Conservation (phyloP, 1,140 invertebrate species). For the Meloidogyne exigua region DNA sequence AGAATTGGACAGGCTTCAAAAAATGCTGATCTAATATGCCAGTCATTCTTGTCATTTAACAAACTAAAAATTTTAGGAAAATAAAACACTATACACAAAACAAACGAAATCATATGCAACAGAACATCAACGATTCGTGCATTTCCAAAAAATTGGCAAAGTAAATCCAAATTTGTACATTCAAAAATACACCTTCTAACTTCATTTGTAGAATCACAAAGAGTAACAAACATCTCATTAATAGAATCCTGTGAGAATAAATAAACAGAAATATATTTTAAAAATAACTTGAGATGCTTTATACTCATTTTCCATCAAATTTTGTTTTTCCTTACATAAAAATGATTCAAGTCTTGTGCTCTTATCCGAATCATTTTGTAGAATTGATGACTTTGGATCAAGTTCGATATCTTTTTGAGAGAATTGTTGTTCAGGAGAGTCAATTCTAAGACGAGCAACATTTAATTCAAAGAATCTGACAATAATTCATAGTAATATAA, state of each 20-base stretch:
- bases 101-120: constrained; percentile 50
- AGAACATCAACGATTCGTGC: constrained; percentile 37
- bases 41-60: constrained; percentile 47
- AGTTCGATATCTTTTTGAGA: not conserved
- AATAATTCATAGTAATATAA: not conserved
- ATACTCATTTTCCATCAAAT: constrained; percentile 12
- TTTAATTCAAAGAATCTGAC: constrained; percentile 37
- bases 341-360: constrained; percentile 19
- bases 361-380: not conserved
- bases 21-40: constrained; percentile 44
- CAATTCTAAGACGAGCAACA: constrained; percentile 24
- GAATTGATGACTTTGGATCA: not conserved
- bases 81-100: not conserved
- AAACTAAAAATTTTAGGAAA: constrained; percentile 3
- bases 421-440: constrained; percentile 6
- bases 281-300: not conserved
- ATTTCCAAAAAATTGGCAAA: constrained; percentile 49
- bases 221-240: constrained; percentile 46
- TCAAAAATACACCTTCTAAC: constrained; percentile 40
- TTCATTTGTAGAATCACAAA: constrained; percentile 42
- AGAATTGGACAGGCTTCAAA: constrained; percentile 44
- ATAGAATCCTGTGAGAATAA: constrained; percentile 31
- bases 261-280: not conserved
- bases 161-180: constrained; percentile 31
- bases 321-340: constrained; percentile 36